Evolutionary conservation across 2,888 invertebrate genomes (phyloP), one percentile per base, ranked within the genome.

Genomic region (Xylocampa areola): DNA sequence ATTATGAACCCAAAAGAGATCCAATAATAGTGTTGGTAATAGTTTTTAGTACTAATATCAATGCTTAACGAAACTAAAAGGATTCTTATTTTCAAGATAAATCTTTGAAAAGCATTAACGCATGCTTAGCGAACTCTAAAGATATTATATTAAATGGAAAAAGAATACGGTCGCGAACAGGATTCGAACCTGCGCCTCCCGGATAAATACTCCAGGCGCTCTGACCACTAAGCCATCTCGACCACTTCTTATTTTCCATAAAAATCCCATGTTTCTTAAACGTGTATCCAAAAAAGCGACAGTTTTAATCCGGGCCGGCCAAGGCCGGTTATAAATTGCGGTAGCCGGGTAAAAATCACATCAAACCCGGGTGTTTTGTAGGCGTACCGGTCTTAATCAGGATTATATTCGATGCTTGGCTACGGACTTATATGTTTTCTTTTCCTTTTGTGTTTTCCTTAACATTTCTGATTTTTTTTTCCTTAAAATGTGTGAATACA

Each of bases 251-350:
- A 2, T 16, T 6, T 17, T 23, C 19, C n/a, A 6, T 23, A 41
- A 58, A 52, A 57, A 49, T 48, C 40, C 35, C 37, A 37, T 32
- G 43, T 63, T 44, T 50, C 49, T 61, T 68, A 55, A 60, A 71
- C 52, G 21, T 30, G 36, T 37, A 62, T 51, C 14, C 16, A 40
- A 68, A 72, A 60, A 62, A 71, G 58, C 55, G 61, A 44, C 57
- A 21, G 58, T 70, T 70, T 75, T 79, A 79, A 77, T 79, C 80
- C 77, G 59, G 63, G 40, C 47, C 57, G 70, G 54, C 30, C 25
- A 59, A 61, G 57, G 36, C 66, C 61, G 65, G 68, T 67, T 73
- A 77, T 79, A 78, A 79, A 79, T 80, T 72, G 73, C 67, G 60
- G 54, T 59, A 44, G 29, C 70, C 57, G 69, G 70, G 55, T 60